phyloP scores from a whole-genome alignment of 2,888 invertebrate species.

The Meiosimyza decipiens region DNA sequence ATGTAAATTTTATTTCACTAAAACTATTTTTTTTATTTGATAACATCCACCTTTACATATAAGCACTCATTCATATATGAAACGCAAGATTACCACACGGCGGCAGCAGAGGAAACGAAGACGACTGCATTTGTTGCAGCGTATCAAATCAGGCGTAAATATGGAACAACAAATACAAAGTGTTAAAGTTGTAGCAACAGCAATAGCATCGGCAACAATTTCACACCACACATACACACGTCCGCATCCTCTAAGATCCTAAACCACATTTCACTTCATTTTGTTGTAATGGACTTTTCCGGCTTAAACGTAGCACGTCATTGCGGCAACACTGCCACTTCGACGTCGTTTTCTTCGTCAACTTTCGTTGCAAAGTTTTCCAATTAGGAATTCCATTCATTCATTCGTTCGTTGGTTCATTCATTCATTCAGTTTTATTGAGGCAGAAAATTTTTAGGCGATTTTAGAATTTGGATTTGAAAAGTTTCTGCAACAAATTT shows the following conservation, averaged over 20 bases:
- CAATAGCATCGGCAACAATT: background rate
- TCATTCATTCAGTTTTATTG: background rate
- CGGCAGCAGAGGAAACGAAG: background rate
- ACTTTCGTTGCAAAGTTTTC: conserved; percentile 44
- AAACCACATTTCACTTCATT: conserved; percentile 28
- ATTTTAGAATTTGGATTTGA: conserved; percentile 42
- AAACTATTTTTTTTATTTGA: background rate
- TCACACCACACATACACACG: too few relatives aligned
- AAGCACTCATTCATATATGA: background rate
- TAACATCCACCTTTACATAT: too few relatives aligned
- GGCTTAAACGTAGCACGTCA: conserved; percentile 37
- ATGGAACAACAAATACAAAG: conserved; percentile 17
- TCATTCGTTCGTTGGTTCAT: background rate
- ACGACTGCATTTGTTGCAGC: background rate
- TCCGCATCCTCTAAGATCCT: conserved; percentile 1
- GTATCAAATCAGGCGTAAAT: conserved; percentile 21
- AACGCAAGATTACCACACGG: background rate
- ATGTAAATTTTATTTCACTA: too few relatives aligned
- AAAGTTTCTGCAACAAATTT: conserved; percentile 34
- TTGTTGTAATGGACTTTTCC: conserved; percentile 41
- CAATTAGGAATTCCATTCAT: conserved; percentile 48
- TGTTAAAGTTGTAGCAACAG: conserved; percentile 2
- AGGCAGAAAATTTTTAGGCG: conserved; percentile 35
- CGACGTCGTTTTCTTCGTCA: conserved; percentile 9
- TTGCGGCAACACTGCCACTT: conserved; percentile 30